Evolutionary conservation across 37 sponge, comb jelly and placozoan genomes (phyloP), one percentile per base, ranked within the genome.

Genomic region (Cladorhizidae sp.): DNA sequence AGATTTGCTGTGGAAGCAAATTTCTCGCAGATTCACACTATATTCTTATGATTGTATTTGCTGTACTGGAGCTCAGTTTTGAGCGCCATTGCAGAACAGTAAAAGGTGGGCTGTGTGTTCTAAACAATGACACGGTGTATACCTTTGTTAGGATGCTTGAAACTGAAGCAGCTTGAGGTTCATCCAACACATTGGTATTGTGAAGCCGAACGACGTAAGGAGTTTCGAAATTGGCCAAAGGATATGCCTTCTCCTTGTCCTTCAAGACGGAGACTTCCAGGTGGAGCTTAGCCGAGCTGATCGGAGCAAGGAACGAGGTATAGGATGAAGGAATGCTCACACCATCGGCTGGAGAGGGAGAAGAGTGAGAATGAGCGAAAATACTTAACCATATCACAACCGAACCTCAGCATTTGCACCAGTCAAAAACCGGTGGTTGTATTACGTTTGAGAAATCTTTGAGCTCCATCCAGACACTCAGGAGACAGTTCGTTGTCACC

Each of bases 401-500:
- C n/a, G n/a, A n/a, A n/a, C n/a, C n/a, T n/a, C n/a, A n/a, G n/a
- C n/a, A 54, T 14, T 54, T 54, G n/a, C 14, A 29, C 23, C 17
- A 65, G n/a, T 29, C 67, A n/a, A 15, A 15, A n/a, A n/a, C 33
- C 17, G 32, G 21, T 17, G 67, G 21, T 65, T 17, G 0, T 17
- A 73, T 69, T 78, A 93, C 93, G 67, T 67, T 99, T 99, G n/a
- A 99, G 77, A 40, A 94, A 89, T 17, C 69, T 65, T 76, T 96
- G 96, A 17, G 99, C 97, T 2, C 99, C 99, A 79, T 99, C 99
- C 61, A 99, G 91, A 84, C 99, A 99, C 50, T 99, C 99, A 21
- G 99, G 99, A 40, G 99, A 99, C 20, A 99, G 86, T 76, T 99
- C 99, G 72, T 99, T 99, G 87, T 99, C 99, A 50, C 99, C 89